These are phyloP conservation scores for Pristionchus japonicus DNA, from an alignment of 2,888 invertebrate species.

Conservation along the genomic window DNA sequence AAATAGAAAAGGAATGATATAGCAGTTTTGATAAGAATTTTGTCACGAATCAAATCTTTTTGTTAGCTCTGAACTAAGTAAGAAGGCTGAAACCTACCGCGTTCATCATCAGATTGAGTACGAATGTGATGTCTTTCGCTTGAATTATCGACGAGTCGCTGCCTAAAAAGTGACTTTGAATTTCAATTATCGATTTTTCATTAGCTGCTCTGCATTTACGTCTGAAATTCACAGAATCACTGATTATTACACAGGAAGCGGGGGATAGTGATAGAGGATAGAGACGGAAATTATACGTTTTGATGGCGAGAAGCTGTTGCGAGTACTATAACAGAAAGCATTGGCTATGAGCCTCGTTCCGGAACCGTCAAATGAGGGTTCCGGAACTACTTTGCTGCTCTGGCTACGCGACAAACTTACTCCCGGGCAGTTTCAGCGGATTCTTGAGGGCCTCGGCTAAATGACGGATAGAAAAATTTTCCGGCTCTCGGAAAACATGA, in stretches of 20 bases:
- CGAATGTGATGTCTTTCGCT: conserved; percentile 90
- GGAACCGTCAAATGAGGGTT: background rate
- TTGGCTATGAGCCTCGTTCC: background rate
- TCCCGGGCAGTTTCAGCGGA: conserved; percentile 26
- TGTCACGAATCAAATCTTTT: background rate
- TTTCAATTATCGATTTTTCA: background rate
- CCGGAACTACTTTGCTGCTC: background rate
- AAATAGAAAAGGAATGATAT: too few relatives aligned
- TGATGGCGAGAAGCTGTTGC: background rate
- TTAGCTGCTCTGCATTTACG: background rate
- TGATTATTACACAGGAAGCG: background rate
- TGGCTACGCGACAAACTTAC: conserved; percentile 29
- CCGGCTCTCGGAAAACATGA: background rate
- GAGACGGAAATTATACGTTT: background rate
- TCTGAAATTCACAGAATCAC: conserved; percentile 17
- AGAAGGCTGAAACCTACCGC: conserved; percentile 81
- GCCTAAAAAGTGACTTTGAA: background rate
- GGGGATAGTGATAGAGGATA: conserved; percentile 29
- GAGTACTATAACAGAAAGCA: background rate
- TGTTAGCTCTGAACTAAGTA: background rate
- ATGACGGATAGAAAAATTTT: background rate
- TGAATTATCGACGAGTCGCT: conserved; percentile 85
- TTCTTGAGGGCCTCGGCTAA: conserved; percentile 17
- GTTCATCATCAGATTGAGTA: conserved; percentile 89
- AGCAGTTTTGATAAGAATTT: too few relatives aligned